A percentile compares a stretch with the other conserved stretches of the same genome.
Evolutionary conservation across 2,888 invertebrate genomes (phyloP).

Genomic region (Bruchidius siliquastri): DNA sequence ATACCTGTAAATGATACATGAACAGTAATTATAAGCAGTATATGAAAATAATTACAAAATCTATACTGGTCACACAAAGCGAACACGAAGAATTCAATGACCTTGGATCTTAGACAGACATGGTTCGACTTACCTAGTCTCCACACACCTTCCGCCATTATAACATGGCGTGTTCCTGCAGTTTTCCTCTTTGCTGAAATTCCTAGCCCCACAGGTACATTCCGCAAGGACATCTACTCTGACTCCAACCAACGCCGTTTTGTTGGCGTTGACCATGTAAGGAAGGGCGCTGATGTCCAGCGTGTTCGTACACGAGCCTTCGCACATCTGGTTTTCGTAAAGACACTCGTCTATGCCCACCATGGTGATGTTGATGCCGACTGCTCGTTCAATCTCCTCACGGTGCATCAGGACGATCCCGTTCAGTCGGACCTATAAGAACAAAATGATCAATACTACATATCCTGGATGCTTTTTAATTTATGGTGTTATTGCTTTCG

Average conservation of each 20-base stretch:
- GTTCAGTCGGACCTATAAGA: conserved; percentile 61
- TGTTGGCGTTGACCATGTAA: conserved; percentile 96
- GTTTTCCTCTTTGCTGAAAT: conserved; percentile 84
- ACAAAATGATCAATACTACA: background rate
- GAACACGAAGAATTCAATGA: background rate
- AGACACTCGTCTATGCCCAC: conserved; percentile 96
- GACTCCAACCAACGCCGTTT: conserved; percentile 93
- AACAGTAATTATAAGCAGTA: too few species aligned
- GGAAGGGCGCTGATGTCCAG: conserved; percentile 84
- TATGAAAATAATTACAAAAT: too few species aligned
- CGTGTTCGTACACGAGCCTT: conserved; percentile 92
- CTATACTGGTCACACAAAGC: too few species aligned
- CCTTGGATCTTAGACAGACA: background rate
- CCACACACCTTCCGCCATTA: conserved; percentile 94
- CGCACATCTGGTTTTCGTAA: conserved; percentile 91
- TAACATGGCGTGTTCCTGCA: conserved; percentile 89
- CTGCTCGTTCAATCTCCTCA: conserved; percentile 87
- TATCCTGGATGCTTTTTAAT: too few species aligned
- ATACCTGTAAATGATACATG: conserved; percentile 51
- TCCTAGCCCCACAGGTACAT: conserved; percentile 89
- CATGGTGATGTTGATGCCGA: conserved; percentile 96
- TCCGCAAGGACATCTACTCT: conserved; percentile 88
- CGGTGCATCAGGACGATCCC: conserved; percentile 91
- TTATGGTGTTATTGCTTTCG: too few species aligned
- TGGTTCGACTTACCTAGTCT: conserved; percentile 56